A percentile compares a stretch with the other conserved stretches of the same genome.
Conservation (phyloP, 2,113 vertebrate genomes). For the Solenodon paradoxus region DNA sequence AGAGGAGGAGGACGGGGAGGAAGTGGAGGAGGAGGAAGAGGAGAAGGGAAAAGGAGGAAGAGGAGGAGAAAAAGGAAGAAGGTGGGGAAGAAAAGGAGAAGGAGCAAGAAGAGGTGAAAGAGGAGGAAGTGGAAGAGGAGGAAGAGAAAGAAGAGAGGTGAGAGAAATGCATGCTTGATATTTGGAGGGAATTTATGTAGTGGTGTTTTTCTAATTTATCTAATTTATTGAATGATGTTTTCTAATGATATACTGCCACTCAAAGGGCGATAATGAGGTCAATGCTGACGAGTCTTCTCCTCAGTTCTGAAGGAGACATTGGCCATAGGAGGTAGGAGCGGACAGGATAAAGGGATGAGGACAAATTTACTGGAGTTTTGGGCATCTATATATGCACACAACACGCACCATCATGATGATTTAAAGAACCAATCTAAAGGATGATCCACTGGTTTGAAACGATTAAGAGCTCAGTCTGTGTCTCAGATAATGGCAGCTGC, state of each 20-base stretch:
- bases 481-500: background rate
- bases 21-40: no score
- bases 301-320: background rate
- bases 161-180: background rate
- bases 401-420: background rate
- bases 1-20: no score
- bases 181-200: background rate
- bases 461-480: background rate
- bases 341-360: rapidly evolving
- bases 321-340: background rate
- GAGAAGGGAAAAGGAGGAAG: rapidly evolving
- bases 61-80: background rate
- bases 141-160: background rate
- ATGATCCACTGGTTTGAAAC: background rate
- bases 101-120: background rate
- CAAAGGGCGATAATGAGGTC: background rate
- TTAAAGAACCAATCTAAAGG: background rate
- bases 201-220: background rate
- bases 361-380: background rate
- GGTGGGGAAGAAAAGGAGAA: background rate
- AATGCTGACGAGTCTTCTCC: background rate
- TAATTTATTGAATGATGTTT: no score
- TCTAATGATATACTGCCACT: no score
- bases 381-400: rapidly evolving
- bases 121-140: rapidly evolving